A percentile compares a stretch with the other conserved stretches of the same genome.
Conservation (phyloP, 2,797 vertebrate species). For the Ambastaia sidthimunki region DNA sequence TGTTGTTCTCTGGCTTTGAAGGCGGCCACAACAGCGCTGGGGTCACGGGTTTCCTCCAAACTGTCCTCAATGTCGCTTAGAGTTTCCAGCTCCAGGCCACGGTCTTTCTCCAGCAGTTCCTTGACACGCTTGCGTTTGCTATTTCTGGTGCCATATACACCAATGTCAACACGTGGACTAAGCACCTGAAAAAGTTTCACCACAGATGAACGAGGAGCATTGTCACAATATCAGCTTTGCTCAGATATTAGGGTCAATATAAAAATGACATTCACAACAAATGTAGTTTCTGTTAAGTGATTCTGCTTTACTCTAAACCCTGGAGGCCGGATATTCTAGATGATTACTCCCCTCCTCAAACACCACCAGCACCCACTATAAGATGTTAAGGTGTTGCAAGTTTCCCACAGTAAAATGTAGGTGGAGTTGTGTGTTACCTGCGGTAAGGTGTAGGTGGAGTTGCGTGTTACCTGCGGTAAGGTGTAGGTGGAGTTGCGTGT, state of each 20-base stretch:
- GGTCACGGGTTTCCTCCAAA: conserved; percentile 86
- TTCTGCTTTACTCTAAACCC: too few species aligned
- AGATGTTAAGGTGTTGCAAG: too few species aligned
- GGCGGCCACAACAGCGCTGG: conserved; percentile 91
- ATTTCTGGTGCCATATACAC: conserved; percentile 93
- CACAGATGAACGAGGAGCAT: neutral
- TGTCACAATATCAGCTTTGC: neutral
- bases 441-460: neutral
- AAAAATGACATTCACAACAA: too few species aligned
- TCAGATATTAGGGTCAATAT: neutral
- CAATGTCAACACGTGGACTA: conserved; percentile 93
- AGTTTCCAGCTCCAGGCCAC: conserved; percentile 86
- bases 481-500: conserved; percentile 72
- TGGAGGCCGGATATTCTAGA: neutral
- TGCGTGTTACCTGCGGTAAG: conserved; percentile 67
- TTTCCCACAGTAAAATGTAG: conserved; percentile 80
- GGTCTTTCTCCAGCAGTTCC: conserved; percentile 93
- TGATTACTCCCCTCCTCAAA: too few species aligned
- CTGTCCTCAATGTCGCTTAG: conserved; percentile 91
- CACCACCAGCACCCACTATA: too few species aligned
- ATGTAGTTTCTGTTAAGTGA: too few species aligned
- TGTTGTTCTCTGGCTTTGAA: conserved; percentile 96
- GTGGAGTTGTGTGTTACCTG: conserved; percentile 81
- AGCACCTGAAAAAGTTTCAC: conserved; percentile 80
- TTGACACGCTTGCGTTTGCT: conserved; percentile 91